Base-by-base conservation (phyloP, 2,888 invertebrate species). In the Cantharis rustica region DNA sequence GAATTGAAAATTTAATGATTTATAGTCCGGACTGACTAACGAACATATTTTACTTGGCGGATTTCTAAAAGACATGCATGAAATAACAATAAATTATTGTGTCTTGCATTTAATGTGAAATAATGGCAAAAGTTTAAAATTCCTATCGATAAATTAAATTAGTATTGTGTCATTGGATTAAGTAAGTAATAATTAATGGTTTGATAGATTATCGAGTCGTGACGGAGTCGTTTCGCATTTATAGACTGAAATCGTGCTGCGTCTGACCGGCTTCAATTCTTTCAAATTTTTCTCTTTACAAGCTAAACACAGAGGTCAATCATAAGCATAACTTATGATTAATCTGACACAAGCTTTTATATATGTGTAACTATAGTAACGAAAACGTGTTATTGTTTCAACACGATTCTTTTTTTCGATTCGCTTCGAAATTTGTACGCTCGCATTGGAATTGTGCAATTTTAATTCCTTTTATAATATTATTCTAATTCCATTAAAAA, bases 141-240 rank as follows among this genome's bases (percentile, higher is more conserved):
- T 81, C 81, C 82, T 80, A 82, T 82, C 83, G 80, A 83, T 83
- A 82, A 80, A 81, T 81, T 84, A 82, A 85, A 84, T 85, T 85
- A 83, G 83, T 83, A 80, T 84, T 84, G 83, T 85, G 85, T 86
- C 85, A 86, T 82, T 83, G 81, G 79, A 85, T 86, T 85, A 83
- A 83, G 85, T 82, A 86, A 86, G 82, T 83, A 80, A 83, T 85
- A 85, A 85, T 86, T 86, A 86, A 84, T 85, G 83, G 83, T 80
- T 82, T 84, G 85, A 85, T 85, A 84, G 84, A 85, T 85, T 83
- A 83, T 78, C 75, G 77, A 75, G 75, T 82, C 82, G 82, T 82
- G 82, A 82, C 82, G 80, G 77, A 81, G 79, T 79, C 81, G 81
- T 80, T 82, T 81, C 79, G 80, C 80, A 78, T 81, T 47, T 81